Percentiles rank a stretch among this genome's conserved stretches.
These are phyloP conservation scores for Euzetes globulus DNA, from an alignment of 2,888 invertebrate genomes.

Conservation along the genomic window DNA sequence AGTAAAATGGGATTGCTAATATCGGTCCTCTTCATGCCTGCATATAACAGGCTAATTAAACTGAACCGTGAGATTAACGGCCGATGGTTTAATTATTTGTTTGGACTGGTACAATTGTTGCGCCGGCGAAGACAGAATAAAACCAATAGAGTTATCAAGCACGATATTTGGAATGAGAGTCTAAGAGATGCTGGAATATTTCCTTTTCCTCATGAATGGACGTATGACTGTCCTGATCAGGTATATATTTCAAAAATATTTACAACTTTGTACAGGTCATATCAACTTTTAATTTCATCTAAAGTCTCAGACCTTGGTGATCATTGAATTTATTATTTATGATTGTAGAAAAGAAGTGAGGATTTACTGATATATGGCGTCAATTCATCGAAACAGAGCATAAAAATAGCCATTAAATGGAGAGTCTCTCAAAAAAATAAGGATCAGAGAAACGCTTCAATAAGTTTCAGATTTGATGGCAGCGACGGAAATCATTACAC, in stretches of 20 bases:
- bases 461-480: constrained; percentile 17
- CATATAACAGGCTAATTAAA: too few species aligned
- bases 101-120: background rate
- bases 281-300: too few species aligned
- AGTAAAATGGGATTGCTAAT: too few species aligned
- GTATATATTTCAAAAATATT: too few species aligned
- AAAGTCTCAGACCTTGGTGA: too few species aligned
- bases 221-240: background rate
- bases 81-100: background rate
- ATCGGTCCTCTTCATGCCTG: too few species aligned
- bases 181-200: background rate
- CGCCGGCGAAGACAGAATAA: background rate
- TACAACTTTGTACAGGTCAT: too few species aligned
- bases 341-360: constrained; percentile 20
- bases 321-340: too few species aligned
- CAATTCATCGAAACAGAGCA: constrained; percentile 2
- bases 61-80: background rate
- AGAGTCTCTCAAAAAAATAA: background rate
- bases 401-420: background rate
- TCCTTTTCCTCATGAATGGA: background rate
- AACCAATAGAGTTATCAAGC: background rate
- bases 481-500: constrained; percentile 16
- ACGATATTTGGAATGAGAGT: background rate
- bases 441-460: background rate
- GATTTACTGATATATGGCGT: background rate